Percentiles rank a stretch among this genome's conserved stretches.
These are phyloP conservation scores for Xestia ashworthii DNA, from an alignment of 2,888 invertebrate genomes.

Conservation along the genomic window DNA sequence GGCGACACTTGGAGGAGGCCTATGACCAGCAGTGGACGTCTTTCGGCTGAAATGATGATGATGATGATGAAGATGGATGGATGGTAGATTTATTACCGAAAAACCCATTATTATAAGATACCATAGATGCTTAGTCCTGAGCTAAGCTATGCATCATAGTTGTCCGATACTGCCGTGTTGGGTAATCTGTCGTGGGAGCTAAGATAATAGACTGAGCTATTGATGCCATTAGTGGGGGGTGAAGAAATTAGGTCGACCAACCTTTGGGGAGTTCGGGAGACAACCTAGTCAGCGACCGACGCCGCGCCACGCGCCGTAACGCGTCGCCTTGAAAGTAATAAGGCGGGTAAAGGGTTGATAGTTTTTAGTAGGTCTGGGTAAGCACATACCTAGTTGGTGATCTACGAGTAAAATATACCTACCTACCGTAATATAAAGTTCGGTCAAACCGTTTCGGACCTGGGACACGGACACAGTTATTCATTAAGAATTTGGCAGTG, in stretches of 20 bases:
- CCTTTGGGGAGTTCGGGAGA: conserved; percentile 51
- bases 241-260: conserved; percentile 62
- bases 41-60: too few species aligned
- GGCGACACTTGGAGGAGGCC: too few species aligned
- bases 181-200: conserved; percentile 49
- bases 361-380: neutral
- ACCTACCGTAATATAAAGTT: neutral
- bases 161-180: conserved; percentile 17
- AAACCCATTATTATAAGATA: too few species aligned
- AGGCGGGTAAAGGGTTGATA: conserved; percentile 3
- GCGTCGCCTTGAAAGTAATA: conserved; percentile 20
- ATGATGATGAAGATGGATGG: too few species aligned
- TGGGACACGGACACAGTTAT: neutral
- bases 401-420: neutral
- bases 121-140: too few species aligned
- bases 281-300: conserved; percentile 20
- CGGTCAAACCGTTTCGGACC: neutral
- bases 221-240: conserved; percentile 40
- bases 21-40: too few species aligned
- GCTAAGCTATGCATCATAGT: neutral
- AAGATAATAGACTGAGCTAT: conserved; percentile 53
- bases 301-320: neutral
- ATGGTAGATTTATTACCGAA: too few species aligned
- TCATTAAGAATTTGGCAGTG: neutral
- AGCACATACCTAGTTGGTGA: neutral